phyloP scores from a whole-genome alignment of 2,113 vertebrate genomes.

The Uria aalge region DNA sequence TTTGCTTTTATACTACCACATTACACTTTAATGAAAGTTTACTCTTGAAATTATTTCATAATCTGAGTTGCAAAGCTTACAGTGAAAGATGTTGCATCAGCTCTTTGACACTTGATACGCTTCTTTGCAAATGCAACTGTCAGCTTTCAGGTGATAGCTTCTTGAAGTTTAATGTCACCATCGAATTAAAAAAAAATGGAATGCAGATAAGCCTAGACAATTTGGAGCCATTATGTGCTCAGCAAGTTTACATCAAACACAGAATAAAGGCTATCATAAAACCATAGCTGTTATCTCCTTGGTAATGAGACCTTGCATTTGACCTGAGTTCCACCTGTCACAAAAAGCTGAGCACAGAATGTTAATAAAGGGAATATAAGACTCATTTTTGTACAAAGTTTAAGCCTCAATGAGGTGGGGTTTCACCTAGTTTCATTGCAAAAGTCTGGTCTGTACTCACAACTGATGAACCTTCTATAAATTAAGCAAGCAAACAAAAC shows the following conservation, averaged over 20 bases:
- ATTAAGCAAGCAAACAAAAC: not conserved
- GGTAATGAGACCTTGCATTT: conserved; percentile 30
- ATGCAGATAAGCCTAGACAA: not conserved
- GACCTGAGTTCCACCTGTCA: not conserved
- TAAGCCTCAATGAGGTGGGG: not conserved
- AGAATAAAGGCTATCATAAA: not conserved
- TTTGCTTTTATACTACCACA: not conserved
- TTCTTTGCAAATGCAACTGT: not conserved
- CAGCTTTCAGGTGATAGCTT: conserved; percentile 24
- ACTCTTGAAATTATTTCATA: conserved; percentile 15
- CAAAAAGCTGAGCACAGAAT: not conserved
- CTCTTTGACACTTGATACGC: not conserved
- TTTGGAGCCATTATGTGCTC: conserved; percentile 7
- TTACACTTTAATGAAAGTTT: conserved; percentile 15
- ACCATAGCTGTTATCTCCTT: not conserved
- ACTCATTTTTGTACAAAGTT: not conserved
- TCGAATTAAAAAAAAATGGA: not conserved
- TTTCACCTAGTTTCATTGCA: not conserved
- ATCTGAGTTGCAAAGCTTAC: not conserved
- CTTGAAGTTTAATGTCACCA: not conserved
- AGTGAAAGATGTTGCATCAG: conserved; percentile 24
- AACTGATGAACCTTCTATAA: not conserved
- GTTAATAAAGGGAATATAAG: not conserved
- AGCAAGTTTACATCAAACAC: conserved; percentile 7
- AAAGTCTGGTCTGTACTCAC: not conserved